Conservation (phyloP, 2,113 vertebrate species). For the Petaurus breviceps region DNA sequence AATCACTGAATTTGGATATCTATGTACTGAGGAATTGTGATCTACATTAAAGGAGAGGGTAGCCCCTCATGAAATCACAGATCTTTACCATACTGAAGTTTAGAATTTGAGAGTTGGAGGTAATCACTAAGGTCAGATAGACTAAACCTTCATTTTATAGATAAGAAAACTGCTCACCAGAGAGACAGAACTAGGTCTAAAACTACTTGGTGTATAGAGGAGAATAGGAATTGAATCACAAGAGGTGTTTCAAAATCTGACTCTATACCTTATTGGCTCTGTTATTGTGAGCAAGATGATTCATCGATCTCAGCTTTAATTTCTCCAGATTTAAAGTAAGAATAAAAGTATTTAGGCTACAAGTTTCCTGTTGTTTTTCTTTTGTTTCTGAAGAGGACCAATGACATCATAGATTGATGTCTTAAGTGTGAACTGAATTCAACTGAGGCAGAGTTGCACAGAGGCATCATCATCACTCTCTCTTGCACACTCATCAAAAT, state of each 20-base stretch:
- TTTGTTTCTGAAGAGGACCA: background rate
- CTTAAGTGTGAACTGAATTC: background rate
- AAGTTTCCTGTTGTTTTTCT: background rate
- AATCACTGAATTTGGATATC: background rate
- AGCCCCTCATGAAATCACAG: background rate
- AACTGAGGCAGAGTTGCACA: background rate
- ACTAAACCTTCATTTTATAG: background rate
- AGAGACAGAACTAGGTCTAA: background rate
- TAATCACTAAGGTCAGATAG: background rate
- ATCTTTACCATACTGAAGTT: background rate
- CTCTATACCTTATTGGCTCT: background rate
- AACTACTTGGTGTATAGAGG: background rate
- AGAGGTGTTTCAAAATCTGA: background rate
- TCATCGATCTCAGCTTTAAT: background rate
- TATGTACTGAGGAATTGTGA: background rate
- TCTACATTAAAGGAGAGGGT: background rate
- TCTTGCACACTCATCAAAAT: background rate
- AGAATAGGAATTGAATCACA: background rate
- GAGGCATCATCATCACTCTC: background rate
- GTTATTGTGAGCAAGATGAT: background rate
- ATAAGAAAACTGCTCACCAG: background rate
- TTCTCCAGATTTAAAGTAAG: background rate
- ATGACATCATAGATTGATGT: background rate
- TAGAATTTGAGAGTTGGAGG: background rate
- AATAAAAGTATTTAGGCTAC: background rate